Evolutionary conservation across 2,888 invertebrate genomes (phyloP).

Genomic region (Drosophila neotestacea): DNA sequence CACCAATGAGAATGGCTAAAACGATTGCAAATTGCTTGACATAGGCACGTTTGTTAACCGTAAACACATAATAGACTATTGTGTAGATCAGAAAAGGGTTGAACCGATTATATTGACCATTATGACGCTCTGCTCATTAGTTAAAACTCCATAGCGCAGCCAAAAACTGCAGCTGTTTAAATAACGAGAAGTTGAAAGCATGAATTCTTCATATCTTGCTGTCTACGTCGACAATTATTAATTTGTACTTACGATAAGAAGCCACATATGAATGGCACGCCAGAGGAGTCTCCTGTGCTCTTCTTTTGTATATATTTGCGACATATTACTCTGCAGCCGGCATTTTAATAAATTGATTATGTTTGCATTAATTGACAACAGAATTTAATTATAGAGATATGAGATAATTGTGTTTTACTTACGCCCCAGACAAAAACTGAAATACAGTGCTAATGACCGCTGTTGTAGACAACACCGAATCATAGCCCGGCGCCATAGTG

Average conservation of each 20-base stretch:
- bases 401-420: conserved; percentile 85
- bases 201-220: conserved; percentile 21
- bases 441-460: conserved; percentile 92
- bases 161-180: conserved; percentile 89
- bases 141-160: conserved; percentile 92
- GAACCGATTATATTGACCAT: conserved; percentile 92
- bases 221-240: conserved; percentile 62
- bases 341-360: conserved; percentile 14
- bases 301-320: conserved; percentile 90
- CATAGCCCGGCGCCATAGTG: conserved; percentile 63
- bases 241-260: conserved; percentile 89
- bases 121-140: conserved; percentile 90
- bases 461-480: conserved; percentile 83
- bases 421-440: conserved; percentile 95
- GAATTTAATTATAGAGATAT: conserved; percentile 13
- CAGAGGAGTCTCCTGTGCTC: conserved; percentile 91
- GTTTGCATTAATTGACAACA: conserved; percentile 20
- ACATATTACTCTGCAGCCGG: conserved; percentile 89
- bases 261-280: conserved; percentile 92
- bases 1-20: conserved; percentile 86
- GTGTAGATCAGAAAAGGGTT: conserved; percentile 89
- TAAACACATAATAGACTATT: conserved; percentile 90
- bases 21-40: conserved; percentile 88
- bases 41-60: conserved; percentile 89
- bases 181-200: conserved; percentile 17